phyloP scores from a whole-genome alignment of 2,113 vertebrate genomes.

The Labeo rohita region DNA sequence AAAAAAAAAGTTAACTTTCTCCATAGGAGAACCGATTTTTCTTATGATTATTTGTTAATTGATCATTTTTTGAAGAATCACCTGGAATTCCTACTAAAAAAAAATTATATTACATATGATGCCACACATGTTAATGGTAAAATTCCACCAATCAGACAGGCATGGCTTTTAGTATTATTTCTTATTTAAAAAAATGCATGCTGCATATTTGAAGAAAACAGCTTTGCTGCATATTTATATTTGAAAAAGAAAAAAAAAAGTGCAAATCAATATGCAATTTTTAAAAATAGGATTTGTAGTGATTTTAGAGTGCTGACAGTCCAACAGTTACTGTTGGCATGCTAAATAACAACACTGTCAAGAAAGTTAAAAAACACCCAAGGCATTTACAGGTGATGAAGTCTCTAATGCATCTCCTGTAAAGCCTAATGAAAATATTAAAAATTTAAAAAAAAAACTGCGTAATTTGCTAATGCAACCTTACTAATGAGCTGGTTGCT shows the following conservation, averaged over 20 bases:
- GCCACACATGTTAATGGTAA: too few relatives aligned
- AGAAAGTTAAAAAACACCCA: not conserved
- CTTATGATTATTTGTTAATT: too few relatives aligned
- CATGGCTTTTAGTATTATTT: not conserved
- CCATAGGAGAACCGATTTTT: too few relatives aligned
- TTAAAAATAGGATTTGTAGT: not conserved
- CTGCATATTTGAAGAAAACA: not conserved
- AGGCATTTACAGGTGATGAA: not conserved
- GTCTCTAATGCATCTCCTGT: not conserved
- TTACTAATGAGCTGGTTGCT: not conserved
- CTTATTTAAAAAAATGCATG: not conserved
- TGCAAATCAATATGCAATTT: not conserved
- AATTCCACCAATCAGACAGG: too few relatives aligned
- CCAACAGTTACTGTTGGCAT: not conserved
- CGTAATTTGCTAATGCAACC: not conserved
- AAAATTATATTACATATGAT: too few relatives aligned
- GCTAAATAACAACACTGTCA: not conserved
- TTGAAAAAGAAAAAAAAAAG: too few relatives aligned
- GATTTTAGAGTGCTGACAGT: not conserved
- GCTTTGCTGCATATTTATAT: not conserved
- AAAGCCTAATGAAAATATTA: not conserved
- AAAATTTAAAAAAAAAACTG: not conserved
- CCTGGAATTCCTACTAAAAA: too few relatives aligned
- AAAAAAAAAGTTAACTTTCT: too few relatives aligned
- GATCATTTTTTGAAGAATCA: too few relatives aligned